A percentile compares a stretch with the other conserved stretches of the same genome.
Conservation (phyloP, 2,797 vertebrate species). For the Schizothorax lantsangensis region DNA sequence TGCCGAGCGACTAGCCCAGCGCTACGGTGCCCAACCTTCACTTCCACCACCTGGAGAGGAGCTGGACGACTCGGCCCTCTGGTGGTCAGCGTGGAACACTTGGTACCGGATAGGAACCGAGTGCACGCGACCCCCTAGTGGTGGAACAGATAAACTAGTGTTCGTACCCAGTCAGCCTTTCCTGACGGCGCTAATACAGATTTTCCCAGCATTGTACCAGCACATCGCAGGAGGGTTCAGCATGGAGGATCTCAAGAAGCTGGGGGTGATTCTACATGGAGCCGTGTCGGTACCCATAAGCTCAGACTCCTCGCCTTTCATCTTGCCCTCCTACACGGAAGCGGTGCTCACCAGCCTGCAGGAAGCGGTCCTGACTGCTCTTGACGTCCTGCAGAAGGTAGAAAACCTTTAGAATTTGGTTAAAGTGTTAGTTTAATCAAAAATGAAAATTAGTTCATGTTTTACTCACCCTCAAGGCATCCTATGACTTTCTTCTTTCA, state of each 20-base stretch:
- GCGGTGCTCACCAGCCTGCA: conserved; percentile 97
- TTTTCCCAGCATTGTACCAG: conserved; percentile 97
- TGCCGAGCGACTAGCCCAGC: conserved; percentile 87
- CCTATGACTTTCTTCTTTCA: too few species aligned
- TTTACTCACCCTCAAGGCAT: background rate
- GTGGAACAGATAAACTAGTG: conserved; percentile 85
- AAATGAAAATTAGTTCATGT: background rate
- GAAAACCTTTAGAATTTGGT: conserved; percentile 32
- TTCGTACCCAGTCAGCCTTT: conserved; percentile 99
- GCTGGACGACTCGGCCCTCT: conserved; percentile 91
- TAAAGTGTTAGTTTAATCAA: background rate
- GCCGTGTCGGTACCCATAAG: conserved; percentile 98
- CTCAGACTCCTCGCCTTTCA: conserved; percentile 97
- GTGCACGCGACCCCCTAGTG: conserved; percentile 89
- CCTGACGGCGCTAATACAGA: conserved; percentile 96
- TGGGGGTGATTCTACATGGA: conserved; percentile 93
- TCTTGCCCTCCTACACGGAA: conserved; percentile 97
- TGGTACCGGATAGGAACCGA: conserved; percentile 97
- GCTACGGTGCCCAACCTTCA: conserved; percentile 82
- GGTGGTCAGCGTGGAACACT: conserved; percentile 99
- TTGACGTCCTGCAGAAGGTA: conserved; percentile 99
- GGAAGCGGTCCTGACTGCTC: conserved; percentile 93
- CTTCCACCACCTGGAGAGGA: conserved; percentile 84
- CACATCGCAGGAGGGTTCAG: conserved; percentile 96
- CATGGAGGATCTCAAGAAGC: conserved; percentile 95